Evolutionary conservation across 2,797 vertebrate species (phyloP), one percentile per base, ranked within the genome.

Genomic region (Xyrichtys novacula): DNA sequence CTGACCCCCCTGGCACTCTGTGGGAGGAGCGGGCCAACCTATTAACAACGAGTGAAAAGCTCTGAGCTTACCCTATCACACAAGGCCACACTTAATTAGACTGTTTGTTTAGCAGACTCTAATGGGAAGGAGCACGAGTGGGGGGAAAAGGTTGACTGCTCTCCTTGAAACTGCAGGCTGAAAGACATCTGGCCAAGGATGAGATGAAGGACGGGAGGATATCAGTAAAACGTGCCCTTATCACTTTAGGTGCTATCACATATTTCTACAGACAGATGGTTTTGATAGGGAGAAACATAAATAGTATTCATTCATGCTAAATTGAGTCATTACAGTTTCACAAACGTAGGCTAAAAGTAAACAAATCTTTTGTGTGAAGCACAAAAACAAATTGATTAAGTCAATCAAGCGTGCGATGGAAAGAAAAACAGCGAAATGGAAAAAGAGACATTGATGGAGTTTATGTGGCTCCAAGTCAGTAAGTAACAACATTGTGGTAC

Each of bases 51-150:
- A 84, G 65, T 67, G 83, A 78, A 81, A 88, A 72, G 73, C 80
- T 82, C 74, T 62, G 15, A 70, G 83, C 71, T 85, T 65, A 75
- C 54, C 75, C 75, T 63, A 70, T 85, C 73, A 61, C 81, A 85
- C 83, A 75, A 85, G 87, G 90, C 84, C 79, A 67, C 76, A 71
- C 74, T 89, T 91, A 91, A 92, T 92, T 90, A 89, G 82, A 42
- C 47, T 83, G 88, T 90, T 91, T 91, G 89, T 87, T 88, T 88
- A 81, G 85, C 75, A 22, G 67, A 39, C 48, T 79, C 68, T 80
- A 86, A 84, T 85, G 78, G 73, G 67, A 61, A 52, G 65, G 71
- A 64, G 48, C 40, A 79, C 2, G 16, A 72, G 48, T 36, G 32
- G 56, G 52, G 44, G 53, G 65, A 39, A 19, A 61, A 72, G 70